Conservation (phyloP, 2,888 invertebrate genomes). For the Drymonia ruficornis region DNA sequence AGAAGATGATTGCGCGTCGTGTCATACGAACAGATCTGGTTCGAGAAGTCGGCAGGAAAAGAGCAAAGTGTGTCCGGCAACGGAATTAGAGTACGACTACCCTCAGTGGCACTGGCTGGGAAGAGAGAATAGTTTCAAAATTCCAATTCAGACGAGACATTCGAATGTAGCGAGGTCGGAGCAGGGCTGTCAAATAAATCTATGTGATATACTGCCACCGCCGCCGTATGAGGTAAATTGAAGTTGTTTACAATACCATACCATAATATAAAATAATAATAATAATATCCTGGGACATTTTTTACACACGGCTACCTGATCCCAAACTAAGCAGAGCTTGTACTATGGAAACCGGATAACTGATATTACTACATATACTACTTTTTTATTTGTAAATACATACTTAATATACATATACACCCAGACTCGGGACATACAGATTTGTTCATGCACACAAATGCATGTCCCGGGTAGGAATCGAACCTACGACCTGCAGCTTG, state of each 20-base stretch:
- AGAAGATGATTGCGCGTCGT: slow-evolving; percentile 76
- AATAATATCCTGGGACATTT: too few species aligned
- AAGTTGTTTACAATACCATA: slow-evolving; percentile 57
- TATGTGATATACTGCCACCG: slow-evolving; percentile 87
- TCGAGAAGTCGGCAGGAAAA: slow-evolving; percentile 80
- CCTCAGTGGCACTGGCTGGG: slow-evolving; percentile 82
- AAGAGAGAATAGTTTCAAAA: slow-evolving; percentile 82
- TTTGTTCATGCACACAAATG: too few species aligned
- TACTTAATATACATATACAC: too few species aligned
- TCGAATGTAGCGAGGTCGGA: slow-evolving; percentile 79
- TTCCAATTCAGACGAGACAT: slow-evolving; percentile 78
- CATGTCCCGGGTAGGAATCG: too few species aligned
- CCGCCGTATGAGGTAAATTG: slow-evolving; percentile 86
- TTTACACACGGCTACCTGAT: too few species aligned
- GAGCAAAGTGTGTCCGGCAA: slow-evolving; percentile 79
- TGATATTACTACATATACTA: too few species aligned
- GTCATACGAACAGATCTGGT: slow-evolving; percentile 79
- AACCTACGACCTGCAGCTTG: too few species aligned
- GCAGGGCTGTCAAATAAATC: slow-evolving; percentile 85
- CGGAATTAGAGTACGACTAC: slow-evolving; percentile 81
- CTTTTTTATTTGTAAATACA: too few species aligned
- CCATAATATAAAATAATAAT: slow-evolving; percentile 45
- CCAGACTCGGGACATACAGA: too few species aligned
- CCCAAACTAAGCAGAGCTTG: too few species aligned
- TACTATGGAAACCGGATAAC: too few species aligned